Evolutionary conservation across 1,140 invertebrate genomes (phyloP).

Genomic region (Drosophila paulistorum): DNA sequence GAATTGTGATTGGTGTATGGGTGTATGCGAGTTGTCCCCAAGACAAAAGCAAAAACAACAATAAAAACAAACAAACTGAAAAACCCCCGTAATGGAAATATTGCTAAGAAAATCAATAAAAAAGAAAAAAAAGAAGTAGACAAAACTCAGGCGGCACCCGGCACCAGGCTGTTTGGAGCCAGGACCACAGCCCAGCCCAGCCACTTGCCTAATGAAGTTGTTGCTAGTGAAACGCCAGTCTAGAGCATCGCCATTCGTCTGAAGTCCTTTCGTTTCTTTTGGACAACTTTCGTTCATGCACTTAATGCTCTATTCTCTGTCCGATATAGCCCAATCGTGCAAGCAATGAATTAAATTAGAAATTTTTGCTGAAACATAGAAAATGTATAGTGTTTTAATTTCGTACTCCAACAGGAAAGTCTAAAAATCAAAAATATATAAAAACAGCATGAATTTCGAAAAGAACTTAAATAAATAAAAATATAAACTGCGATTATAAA

Average conservation of each 20-base stretch:
- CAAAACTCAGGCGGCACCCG: slow-evolving; percentile 17
- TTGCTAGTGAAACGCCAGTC: slow-evolving; percentile 10
- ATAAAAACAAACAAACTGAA: slow-evolving; percentile 25
- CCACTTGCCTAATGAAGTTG: slow-evolving; percentile 65
- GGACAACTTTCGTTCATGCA: slow-evolving; percentile 52
- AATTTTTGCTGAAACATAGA: too few species aligned
- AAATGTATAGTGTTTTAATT: too few species aligned
- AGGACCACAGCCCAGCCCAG: slow-evolving; percentile 11
- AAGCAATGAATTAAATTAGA: not conserved
- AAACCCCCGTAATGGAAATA: slow-evolving; percentile 51
- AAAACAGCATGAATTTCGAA: too few species aligned
- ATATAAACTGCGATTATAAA: too few species aligned
- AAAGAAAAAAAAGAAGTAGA: slow-evolving; percentile 6
- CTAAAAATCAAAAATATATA: too few species aligned
- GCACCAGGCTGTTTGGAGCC: slow-evolving; percentile 35
- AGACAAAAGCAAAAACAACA: slow-evolving; percentile 46
- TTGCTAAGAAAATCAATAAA: slow-evolving; percentile 62
- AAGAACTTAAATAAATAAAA: too few species aligned
- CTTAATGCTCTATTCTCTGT: slow-evolving; percentile 68
- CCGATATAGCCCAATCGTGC: slow-evolving; percentile 39
- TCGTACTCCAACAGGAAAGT: too few species aligned
- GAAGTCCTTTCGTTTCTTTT: slow-evolving; percentile 3
- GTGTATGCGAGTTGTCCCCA: slow-evolving; percentile 22
- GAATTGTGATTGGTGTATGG: not conserved
- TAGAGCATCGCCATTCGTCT: not conserved